A percentile compares a stretch with the other conserved stretches of the same genome.
phyloP scores from a whole-genome alignment of 2,888 invertebrate species.

The Eupithecia insigniata region DNA sequence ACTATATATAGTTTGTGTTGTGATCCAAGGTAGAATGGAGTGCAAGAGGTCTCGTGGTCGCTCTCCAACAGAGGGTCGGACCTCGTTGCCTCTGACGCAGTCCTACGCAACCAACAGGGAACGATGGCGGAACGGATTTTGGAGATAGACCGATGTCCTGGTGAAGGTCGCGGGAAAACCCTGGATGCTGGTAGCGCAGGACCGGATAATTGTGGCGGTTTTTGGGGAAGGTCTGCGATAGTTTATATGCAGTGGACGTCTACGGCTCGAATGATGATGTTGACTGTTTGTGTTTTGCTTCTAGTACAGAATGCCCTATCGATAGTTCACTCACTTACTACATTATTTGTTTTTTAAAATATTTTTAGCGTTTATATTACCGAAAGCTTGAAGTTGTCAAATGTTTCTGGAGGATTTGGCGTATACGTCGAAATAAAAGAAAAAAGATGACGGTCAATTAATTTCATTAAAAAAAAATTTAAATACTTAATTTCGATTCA shows the following conservation, averaged over 20 bases:
- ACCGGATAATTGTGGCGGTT: not conserved
- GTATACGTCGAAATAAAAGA: not conserved
- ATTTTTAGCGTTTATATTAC: not conserved
- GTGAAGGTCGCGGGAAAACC: not conserved
- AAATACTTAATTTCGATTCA: constrained; percentile 11
- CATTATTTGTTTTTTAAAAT: not conserved
- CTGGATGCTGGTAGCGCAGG: not conserved
- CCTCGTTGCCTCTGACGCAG: not conserved
- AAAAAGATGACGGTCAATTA: not conserved
- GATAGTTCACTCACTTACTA: not conserved
- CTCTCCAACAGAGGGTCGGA: not conserved
- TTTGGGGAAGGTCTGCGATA: not conserved
- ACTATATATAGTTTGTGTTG: not conserved
- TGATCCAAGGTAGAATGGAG: not conserved
- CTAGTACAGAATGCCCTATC: not conserved
- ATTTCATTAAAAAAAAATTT: not conserved
- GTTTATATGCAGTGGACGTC: not conserved
- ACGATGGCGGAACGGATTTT: too few species aligned
- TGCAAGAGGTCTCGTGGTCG: not conserved
- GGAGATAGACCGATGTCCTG: not conserved
- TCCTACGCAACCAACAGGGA: not conserved
- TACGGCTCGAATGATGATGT: not conserved
- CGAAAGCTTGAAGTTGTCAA: not conserved
- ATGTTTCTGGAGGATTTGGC: not conserved
- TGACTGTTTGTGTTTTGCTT: not conserved